Base-by-base conservation (phyloP, 1,140 invertebrate genomes). In the Aphaenogaster rudis region DNA sequence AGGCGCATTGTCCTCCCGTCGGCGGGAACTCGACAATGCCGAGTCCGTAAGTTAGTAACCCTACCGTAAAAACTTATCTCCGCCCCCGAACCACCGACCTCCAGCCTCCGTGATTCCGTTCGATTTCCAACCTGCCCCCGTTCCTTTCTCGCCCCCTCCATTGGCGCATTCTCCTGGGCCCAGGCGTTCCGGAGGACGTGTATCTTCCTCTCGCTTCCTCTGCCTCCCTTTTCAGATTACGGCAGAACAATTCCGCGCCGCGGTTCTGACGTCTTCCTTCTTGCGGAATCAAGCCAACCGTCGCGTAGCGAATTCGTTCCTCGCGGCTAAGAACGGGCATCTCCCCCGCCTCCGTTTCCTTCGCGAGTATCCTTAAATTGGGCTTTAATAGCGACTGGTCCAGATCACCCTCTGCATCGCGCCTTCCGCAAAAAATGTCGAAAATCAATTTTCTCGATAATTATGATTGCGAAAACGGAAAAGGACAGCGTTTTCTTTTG, bases 11-110 rank as follows among this genome's bases (percentile, higher is more conserved):
- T 93, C 93, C 92, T 93, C 93, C 82, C 92, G 92, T 93, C 93
- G 93, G 89, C 91, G 91, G 90, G 86, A 93, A 93, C 91, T 93
- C 90, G 88, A 93, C 93, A 93, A 93, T 93, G 91, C 93, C 92
- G 92, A 93, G 92, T 93, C 92, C 91, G 92, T 93, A 93, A 93
- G 92, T 93, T 93, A 92, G 92, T 93, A 93, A 93, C 92, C 93
- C 92, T 93, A 93, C 91, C 92, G 92, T 93, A 93, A 93, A 93
- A 93, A 93, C 92, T 93, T 93, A 93, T 93, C 92, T 93, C 87
- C 88, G 76, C 86, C 88, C 67, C 88, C 91, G 63, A 90, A 90
- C 87, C 87, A 89, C 80, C 91, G 85, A 88, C 91, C 79, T 90
- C 90, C 87, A 91, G 90, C 89, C 89, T 88, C 88, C 88, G 81